A percentile compares a stretch with the other conserved stretches of the same genome.
Evolutionary conservation across 2,888 invertebrate genomes (phyloP).

Genomic region (Philonicus albiceps): DNA sequence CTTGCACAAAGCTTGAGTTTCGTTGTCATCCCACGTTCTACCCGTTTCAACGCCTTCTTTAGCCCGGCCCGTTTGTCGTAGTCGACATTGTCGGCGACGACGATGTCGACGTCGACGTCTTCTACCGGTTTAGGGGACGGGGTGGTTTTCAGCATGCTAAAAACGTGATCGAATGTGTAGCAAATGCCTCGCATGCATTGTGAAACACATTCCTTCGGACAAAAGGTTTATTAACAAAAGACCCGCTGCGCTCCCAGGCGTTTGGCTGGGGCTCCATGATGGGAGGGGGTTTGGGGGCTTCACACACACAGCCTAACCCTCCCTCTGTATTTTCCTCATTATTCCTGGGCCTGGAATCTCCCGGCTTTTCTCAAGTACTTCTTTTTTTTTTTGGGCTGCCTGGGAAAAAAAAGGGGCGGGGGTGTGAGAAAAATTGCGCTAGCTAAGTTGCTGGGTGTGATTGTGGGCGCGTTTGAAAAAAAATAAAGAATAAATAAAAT

Average conservation of each 20-base stretch:
- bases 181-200: not conserved
- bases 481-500: not conserved
- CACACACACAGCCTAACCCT: not conserved
- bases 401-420: not conserved
- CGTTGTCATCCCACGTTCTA: not conserved
- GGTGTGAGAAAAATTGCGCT: not conserved
- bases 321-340: not conserved
- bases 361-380: not conserved
- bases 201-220: not conserved
- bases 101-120: not conserved
- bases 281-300: not conserved
- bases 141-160: conserved; percentile 4
- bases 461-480: not conserved
- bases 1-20: conserved; percentile 3
- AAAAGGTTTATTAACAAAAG: conserved; percentile 6
- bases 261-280: not conserved
- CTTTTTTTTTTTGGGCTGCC: not conserved
- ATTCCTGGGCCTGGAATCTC: not conserved
- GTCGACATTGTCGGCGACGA: not conserved
- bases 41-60: not conserved
- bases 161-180: not conserved
- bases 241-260: not conserved
- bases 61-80: not conserved
- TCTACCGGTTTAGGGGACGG: not conserved
- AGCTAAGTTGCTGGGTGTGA: not conserved